phyloP scores from a whole-genome alignment of 2,888 invertebrate species.

The Eristalinus aeneus region DNA sequence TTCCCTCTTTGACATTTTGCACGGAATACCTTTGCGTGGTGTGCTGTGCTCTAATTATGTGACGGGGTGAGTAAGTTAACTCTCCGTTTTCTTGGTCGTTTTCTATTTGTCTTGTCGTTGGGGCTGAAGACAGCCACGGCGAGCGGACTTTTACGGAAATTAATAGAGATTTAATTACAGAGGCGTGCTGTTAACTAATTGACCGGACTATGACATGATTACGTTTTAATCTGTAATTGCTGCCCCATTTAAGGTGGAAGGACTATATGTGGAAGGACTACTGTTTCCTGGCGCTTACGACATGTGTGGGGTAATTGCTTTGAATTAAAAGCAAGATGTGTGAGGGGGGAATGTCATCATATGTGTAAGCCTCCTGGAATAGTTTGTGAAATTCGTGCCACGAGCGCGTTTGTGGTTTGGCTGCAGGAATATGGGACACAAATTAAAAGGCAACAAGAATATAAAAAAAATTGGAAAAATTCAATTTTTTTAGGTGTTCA shows the following conservation, averaged over 20 bases:
- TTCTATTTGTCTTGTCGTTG: slow-evolving; percentile 4
- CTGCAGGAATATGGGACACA: no score
- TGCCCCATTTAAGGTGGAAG: not conserved
- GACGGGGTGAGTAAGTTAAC: slow-evolving; percentile 17
- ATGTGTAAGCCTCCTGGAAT: no score
- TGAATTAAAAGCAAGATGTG: no score
- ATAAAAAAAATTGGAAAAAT: no score
- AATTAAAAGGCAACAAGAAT: no score
- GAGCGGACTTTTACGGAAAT: not conserved
- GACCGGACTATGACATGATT: slow-evolving; percentile 7
- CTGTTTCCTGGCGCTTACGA: not conserved
- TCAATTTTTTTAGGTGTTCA: no score
- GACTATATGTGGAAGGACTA: not conserved
- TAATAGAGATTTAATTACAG: slow-evolving; percentile 20
- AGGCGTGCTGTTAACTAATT: slow-evolving; percentile 23
- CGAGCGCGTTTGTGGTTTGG: no score
- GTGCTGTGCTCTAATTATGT: slow-evolving; percentile 9
- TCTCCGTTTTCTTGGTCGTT: not conserved
- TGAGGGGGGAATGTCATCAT: no score
- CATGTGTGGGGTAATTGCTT: not conserved
- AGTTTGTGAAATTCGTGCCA: no score
- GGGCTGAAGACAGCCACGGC: not conserved
- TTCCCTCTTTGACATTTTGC: slow-evolving; percentile 7
- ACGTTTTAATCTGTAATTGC: not conserved
- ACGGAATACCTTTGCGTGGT: slow-evolving; percentile 2